Base-by-base conservation (phyloP, 2,113 vertebrate species). In the Herpailurus yagouaroundi region DNA sequence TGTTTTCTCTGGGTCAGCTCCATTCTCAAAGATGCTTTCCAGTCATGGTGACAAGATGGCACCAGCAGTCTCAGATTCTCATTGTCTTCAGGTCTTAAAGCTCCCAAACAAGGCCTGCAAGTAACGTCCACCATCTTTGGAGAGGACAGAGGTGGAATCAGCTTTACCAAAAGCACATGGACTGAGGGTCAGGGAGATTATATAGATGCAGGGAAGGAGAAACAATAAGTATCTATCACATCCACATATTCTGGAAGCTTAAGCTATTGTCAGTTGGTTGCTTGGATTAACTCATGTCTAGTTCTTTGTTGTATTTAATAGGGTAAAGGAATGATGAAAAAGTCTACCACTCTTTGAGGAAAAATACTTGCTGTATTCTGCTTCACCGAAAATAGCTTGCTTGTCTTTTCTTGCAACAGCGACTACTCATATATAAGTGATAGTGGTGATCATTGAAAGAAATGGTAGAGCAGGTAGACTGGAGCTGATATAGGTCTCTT, bases 301-400 rank as follows among this genome's bases (percentile, higher is more conserved):
- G 86, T 80, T 96, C 64, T 97, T 18, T 68, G 18, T 66, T 48
- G 33, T 95, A 13, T 85, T 94, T 36, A 91, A 16, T 45, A 85
- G 50, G 38, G 33, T 92, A 60, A 89, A 80, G 19, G 92, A n/a
- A 81, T 16, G 19, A 71, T 45, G 41, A 3, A 77, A 38, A 89
- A 88, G 19, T 9, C n/a, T 76, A 41, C 71, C 25, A 74, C 13
- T 69, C 79, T 69, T 71, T n/a, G 10, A 88, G 74, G 69, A 88
- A 92, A 79, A 95, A 12, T 86, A 76, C 63, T 74, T 96, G n/a
- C 81, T 89, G 15, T 93, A 93, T 97, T 64, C 52, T 68, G 60
- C 38, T 94, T 93, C 84, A 60, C 45, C 95, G 52, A 76, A 86
- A 55, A 84, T 85, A 86, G 36, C 74, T 74, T 45, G 55, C 41